These are phyloP conservation scores for Campylorhamphus procurvoides DNA, from an alignment of 2,113 vertebrate genomes.

Conservation along the genomic window DNA sequence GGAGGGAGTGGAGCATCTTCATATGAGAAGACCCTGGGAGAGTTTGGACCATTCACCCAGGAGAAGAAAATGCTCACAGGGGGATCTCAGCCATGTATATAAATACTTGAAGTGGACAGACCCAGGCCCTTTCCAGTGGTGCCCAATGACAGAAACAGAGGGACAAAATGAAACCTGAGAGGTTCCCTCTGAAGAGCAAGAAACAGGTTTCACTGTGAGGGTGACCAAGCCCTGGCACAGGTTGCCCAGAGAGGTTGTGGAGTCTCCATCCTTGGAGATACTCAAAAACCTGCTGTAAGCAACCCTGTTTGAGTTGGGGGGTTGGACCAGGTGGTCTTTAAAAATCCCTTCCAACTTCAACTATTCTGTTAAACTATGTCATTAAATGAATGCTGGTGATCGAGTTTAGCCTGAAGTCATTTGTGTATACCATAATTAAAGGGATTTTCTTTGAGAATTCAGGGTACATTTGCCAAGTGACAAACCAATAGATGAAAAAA, in stretches of 20 bases:
- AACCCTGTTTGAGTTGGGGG: accelerated
- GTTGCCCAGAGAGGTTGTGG: background rate
- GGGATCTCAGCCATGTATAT: background rate
- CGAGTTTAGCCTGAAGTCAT: background rate
- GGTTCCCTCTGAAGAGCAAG: background rate
- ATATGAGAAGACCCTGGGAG: accelerated
- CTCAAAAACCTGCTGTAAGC: background rate
- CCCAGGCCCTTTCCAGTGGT: background rate
- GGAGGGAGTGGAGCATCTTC: background rate
- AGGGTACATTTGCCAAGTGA: background rate
- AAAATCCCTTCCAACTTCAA: background rate
- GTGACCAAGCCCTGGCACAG: background rate
- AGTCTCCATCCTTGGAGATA: background rate
- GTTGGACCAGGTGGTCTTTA: background rate
- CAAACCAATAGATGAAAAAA: background rate
- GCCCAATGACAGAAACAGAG: background rate
- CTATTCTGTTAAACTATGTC: background rate
- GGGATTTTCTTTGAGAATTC: background rate
- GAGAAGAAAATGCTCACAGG: background rate
- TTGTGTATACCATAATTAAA: background rate
- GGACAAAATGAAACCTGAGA: background rate
- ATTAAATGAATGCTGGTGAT: background rate
- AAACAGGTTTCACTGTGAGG: background rate
- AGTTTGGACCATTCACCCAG: background rate
- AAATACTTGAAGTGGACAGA: background rate